These are phyloP conservation scores for Nothoprocta perdicaria DNA, from an alignment of 2,113 vertebrate genomes.

Conservation along the genomic window DNA sequence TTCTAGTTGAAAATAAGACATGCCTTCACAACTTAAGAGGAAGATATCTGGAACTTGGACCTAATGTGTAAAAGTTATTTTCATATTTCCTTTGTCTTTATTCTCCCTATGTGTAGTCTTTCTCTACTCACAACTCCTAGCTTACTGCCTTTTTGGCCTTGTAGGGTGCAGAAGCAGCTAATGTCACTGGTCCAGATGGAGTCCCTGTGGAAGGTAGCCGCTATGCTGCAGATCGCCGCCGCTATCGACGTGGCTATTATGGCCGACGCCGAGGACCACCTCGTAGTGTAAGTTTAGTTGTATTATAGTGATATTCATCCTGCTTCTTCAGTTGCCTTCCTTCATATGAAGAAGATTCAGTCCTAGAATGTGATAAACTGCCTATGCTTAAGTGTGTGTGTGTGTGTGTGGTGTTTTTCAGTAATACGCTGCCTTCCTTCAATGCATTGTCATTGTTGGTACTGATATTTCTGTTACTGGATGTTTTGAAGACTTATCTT, in stretches of 20 bases:
- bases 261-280: slow-evolving; percentile 81
- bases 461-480: neutral
- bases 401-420: neutral
- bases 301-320: neutral
- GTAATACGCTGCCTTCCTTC: neutral
- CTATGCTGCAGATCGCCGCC: slow-evolving; percentile 92
- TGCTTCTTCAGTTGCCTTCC: neutral
- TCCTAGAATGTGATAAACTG: neutral
- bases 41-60: neutral
- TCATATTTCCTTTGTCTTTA: neutral
- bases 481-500: neutral
- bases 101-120: neutral
- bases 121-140: neutral
- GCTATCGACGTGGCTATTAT: slow-evolving; percentile 89
- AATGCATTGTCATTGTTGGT: neutral
- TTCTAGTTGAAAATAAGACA: neutral
- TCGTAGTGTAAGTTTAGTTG: slow-evolving; percentile 68
- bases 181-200: slow-evolving; percentile 93
- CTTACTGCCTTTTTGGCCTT: neutral
- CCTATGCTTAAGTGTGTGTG: neutral
- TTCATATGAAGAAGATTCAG: neutral
- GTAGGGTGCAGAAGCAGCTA: slow-evolving; percentile 94
- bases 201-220: slow-evolving; percentile 94
- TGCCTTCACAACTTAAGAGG: neutral
- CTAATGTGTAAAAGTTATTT: neutral